Conservation (phyloP, 2,113 vertebrate genomes). For the Rousettus leschenaultii region DNA sequence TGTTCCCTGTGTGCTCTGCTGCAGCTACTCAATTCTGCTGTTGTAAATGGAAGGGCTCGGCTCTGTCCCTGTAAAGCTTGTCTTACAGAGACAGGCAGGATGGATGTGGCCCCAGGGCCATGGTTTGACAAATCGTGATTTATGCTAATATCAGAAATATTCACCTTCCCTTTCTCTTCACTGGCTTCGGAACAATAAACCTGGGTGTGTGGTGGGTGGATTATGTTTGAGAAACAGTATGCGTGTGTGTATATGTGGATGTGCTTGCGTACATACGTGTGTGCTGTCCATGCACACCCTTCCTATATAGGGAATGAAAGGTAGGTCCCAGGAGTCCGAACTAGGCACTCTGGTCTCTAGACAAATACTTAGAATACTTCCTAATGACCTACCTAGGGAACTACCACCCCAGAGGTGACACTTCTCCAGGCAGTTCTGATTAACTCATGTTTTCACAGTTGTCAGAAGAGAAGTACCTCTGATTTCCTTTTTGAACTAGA, state of each 20-base stretch:
- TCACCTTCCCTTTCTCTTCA: not conserved
- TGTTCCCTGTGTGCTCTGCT: not conserved
- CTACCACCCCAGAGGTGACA: not conserved
- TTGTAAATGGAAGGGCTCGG: not conserved
- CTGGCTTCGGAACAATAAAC: not conserved
- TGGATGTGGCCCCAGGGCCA: not conserved
- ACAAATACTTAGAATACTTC: not conserved
- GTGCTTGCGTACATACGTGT: not conserved
- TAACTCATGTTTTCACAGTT: not conserved
- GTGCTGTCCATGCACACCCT: not conserved
- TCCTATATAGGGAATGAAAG: not conserved
- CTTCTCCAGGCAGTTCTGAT: not conserved
- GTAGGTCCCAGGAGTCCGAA: not conserved
- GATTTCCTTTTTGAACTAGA: not conserved
- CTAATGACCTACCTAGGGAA: no score
- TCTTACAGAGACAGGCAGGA: not conserved
- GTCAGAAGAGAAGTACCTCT: not conserved
- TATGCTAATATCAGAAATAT: not conserved
- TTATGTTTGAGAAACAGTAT: not conserved
- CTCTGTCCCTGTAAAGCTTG: not conserved
- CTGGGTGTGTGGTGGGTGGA: not conserved
- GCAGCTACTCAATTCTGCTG: not conserved
- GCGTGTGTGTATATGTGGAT: not conserved
- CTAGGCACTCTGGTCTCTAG: not conserved
- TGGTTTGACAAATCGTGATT: not conserved